phyloP scores from a whole-genome alignment of 1,140 invertebrate species.

The Harlomillsia oculata region DNA sequence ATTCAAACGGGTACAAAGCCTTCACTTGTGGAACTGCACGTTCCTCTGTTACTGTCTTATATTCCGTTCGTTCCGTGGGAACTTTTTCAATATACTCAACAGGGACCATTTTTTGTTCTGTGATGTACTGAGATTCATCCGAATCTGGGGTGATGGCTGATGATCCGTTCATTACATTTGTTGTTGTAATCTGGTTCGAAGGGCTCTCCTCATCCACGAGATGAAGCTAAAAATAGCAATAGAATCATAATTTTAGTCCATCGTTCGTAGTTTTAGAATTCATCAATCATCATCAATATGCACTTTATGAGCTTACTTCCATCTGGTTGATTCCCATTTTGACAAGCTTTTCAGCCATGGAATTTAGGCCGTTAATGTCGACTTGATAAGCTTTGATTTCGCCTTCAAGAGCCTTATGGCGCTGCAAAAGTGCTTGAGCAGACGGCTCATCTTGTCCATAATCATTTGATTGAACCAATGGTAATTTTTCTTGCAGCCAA shows the following conservation, averaged over 20 bases:
- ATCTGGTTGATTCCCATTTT: slow-evolving; percentile 65
- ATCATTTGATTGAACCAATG: slow-evolving; percentile 75
- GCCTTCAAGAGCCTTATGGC: slow-evolving; percentile 78
- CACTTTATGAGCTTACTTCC: too few relatives aligned
- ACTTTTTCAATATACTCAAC: slow-evolving; percentile 87
- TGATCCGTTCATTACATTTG: too few relatives aligned
- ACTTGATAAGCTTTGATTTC: slow-evolving; percentile 83
- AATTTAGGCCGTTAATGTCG: slow-evolving; percentile 77
- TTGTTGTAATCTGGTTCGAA: too few relatives aligned
- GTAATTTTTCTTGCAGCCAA: slow-evolving; percentile 89
- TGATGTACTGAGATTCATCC: too few relatives aligned
- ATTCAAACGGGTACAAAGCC: slow-evolving; percentile 76
- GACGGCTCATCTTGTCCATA: slow-evolving; percentile 81
- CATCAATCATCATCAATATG: neutral
- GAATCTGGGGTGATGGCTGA: too few relatives aligned
- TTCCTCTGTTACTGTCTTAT: slow-evolving; percentile 73
- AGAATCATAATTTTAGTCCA: too few relatives aligned
- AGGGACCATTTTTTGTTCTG: slow-evolving; percentile 63
- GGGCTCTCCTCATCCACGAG: too few relatives aligned
- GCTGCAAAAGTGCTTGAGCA: slow-evolving; percentile 69
- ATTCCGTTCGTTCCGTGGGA: slow-evolving; percentile 70
- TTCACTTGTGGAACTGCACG: slow-evolving; percentile 78
- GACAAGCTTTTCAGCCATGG: slow-evolving; percentile 70
- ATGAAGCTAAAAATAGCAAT: too few relatives aligned
- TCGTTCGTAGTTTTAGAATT: too few relatives aligned